Evolutionary conservation across 2,797 vertebrate species (phyloP), one percentile per base, ranked within the genome.

Genomic region (Melanotaenia maccullochi): DNA sequence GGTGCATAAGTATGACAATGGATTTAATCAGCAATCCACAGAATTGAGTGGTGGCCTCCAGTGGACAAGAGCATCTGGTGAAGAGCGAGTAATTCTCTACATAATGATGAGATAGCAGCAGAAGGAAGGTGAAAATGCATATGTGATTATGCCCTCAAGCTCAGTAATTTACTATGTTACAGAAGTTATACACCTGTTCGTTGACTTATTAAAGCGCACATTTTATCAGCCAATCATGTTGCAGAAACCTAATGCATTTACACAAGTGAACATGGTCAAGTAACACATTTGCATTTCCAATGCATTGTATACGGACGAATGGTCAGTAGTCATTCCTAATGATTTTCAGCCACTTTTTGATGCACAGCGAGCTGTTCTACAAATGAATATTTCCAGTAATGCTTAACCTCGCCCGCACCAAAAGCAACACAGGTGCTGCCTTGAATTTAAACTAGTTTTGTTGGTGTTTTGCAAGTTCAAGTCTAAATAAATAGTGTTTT

Each of bases 21-120:
- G 40, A 62, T 75, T 71, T 79, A 88, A 90, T 87, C 66, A 75
- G 71, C 60, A 59, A 57, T 65, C 74, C 59, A 61, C 71, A 68
- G 67, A 56, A 66, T 54, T 9, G 60, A 82, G 72, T 57, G 68
- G 38, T 68, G 72, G 74, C 77, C 75, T 81, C 75, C 67, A 65
- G 84, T 75, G 82, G 75, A 80, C 72, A 6, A 51, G 71, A 66
- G 44, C 69, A 73, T 75, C 77, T 68, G 75, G 75, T 28, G 75
- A 66, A 42, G 72, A 59, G 56, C 9, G 70, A 72, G 22, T 0
- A 33, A 75, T 35, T 67, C 47, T 25, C 52, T 18, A 1, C 59
- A 20, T 65, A 65, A 64, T 66, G 49, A 76, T 74, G 40, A 75
- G 65, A 73, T 8, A 57, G 8, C 24, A 33, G 16, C 33, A n/a